Evolutionary conservation across 23 tunicate species (phyloP), one percentile per base, ranked within the genome.

Genomic region (Ciona savignyi): DNA sequence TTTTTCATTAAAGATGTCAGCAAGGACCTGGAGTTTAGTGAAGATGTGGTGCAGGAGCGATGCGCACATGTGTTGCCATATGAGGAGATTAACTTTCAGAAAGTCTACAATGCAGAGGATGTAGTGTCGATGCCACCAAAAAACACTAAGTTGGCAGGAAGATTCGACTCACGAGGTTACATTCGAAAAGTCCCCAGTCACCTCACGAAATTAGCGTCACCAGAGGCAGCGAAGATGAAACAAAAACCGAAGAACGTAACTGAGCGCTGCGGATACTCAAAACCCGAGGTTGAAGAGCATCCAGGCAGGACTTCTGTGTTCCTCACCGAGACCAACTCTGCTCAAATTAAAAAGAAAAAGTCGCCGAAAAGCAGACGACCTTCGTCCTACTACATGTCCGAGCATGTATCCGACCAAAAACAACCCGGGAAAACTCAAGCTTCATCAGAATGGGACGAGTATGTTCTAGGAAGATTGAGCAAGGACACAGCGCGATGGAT

Each of bases 401-500:
- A 51, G 0, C 30, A 34, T 68, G 73, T 21, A 42, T 34, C 62
- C n/a, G 66, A 21, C 4, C 74, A 20, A 27, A 21, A 2, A 1
- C 1, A n/a, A 23, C 20, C 20, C 20, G 30, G 24, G 27, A 69
- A 63, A 25, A 9, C 9, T 42, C 11, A 15, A 42, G 15, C 56
- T 42, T 19, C 33, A 24, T 49, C 56, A 29, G 74, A 83, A 2
- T 89, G 96, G 96, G 96, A 89, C 68, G 85, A 83, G 79, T 32
- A 33, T 74, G 56, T 89, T 27, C 33, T 89, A 0, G 75, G 75
- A 30, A 78, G 62, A 34, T 30, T 89, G 29, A 89, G 96, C 67
- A 89, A 89, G 70, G 96, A 89, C 70, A 89, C 96, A 23, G 89
- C 96, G 27, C 81, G 82, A 27, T 83, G 89, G 96, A 89, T 89